A percentile compares a stretch with the other conserved stretches of the same genome.
These are phyloP conservation scores for Drosophila histrio DNA, from an alignment of 2,888 invertebrate genomes.

Conservation along the genomic window DNA sequence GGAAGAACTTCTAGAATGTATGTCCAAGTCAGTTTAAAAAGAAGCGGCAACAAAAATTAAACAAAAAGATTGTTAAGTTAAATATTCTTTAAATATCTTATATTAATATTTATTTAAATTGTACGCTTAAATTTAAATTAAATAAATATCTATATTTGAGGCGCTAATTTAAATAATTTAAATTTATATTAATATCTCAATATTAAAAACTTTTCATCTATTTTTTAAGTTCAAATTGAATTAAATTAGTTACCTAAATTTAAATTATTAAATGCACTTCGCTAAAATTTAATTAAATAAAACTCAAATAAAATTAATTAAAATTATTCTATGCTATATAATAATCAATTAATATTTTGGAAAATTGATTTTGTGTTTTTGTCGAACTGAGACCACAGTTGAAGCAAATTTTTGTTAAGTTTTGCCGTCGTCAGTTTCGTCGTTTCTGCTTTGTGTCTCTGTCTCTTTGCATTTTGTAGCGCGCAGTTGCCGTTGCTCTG, in stretches of 20 bases:
- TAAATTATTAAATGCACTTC: no score
- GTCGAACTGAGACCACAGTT: constrained; percentile 45
- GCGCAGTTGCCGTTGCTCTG: constrained; percentile 75
- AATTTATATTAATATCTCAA: no score
- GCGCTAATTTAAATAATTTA: no score
- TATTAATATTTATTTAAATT: not conserved
- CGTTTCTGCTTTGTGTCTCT: constrained; percentile 57
- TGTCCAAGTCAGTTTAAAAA: not conserved
- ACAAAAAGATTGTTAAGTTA: not conserved
- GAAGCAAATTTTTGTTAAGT: constrained; percentile 49
- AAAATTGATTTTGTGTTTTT: not conserved
- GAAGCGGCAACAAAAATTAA: not conserved
- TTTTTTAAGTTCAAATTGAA: no score
- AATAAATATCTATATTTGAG: no score
- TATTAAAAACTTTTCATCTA: no score
- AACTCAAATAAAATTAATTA: no score
- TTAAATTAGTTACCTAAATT: no score
- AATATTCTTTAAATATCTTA: no score
- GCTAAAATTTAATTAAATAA: no score
- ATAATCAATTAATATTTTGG: no score
- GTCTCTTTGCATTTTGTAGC: constrained; percentile 74
- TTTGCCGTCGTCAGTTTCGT: constrained; percentile 24
- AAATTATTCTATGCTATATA: no score
- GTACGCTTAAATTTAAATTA: not conserved
- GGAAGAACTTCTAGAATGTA: not conserved